These are phyloP conservation scores for Polyodon spathula DNA, from an alignment of 2,113 vertebrate species.

Conservation along the genomic window DNA sequence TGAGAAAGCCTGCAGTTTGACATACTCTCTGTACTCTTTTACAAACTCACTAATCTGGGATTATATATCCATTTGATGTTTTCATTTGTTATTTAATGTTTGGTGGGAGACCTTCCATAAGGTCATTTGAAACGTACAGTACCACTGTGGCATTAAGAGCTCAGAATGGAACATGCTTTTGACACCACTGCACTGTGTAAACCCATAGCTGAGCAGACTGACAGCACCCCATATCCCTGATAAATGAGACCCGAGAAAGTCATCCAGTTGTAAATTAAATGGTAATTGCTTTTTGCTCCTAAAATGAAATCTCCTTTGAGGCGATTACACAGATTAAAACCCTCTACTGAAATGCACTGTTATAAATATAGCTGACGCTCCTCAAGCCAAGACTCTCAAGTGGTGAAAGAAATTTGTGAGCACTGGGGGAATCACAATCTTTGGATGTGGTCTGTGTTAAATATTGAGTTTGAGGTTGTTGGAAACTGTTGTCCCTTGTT, in stretches of 20 bases:
- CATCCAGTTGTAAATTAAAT: slow-evolving; percentile 51
- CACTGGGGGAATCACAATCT: slow-evolving; percentile 9
- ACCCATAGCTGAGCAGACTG: slow-evolving; percentile 14
- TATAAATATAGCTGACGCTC: slow-evolving; percentile 42
- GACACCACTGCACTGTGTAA: slow-evolving; percentile 4
- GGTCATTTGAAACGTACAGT: slow-evolving; percentile 21
- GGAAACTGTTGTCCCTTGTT: no score
- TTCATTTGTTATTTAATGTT: slow-evolving; percentile 46
- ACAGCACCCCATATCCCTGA: slow-evolving; percentile 24
- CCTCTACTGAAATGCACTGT: slow-evolving; percentile 42
- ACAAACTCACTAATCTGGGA: slow-evolving; percentile 61
- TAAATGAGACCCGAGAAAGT: slow-evolving; percentile 34
- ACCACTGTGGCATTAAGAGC: slow-evolving; percentile 22
- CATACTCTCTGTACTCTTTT: slow-evolving; percentile 30
- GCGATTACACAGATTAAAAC: slow-evolving; percentile 56
- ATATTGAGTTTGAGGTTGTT: no score
- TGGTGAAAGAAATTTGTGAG: slow-evolving; percentile 1
- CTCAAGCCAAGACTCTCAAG: neutral
- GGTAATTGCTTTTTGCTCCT: slow-evolving; percentile 55
- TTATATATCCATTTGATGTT: slow-evolving; percentile 56
- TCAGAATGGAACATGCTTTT: slow-evolving; percentile 9
- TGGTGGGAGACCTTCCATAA: slow-evolving; percentile 35
- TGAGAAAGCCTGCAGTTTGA: slow-evolving; percentile 25
- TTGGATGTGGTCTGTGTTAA: no score
- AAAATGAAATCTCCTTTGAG: slow-evolving; percentile 57